Conservation (phyloP, 2,888 invertebrate genomes). For the Willowsia nigromaculata region DNA sequence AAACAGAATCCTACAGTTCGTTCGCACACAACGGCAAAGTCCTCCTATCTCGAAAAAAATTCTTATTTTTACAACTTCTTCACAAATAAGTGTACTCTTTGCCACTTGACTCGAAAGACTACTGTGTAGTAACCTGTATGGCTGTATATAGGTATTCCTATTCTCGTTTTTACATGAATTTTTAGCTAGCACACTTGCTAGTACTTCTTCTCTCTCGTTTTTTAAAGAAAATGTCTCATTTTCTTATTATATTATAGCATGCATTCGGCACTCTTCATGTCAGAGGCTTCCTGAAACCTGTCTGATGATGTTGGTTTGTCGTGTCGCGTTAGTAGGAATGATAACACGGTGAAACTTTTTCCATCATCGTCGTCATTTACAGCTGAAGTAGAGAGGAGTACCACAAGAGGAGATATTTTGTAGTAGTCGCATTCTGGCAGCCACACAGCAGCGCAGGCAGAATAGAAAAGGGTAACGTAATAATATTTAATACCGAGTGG, state of each 20-base stretch:
- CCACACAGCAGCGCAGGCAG: neutral
- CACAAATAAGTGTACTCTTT: too few relatives aligned
- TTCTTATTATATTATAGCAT: constrained; percentile 6
- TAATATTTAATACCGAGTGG: neutral
- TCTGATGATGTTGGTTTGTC: constrained; percentile 57
- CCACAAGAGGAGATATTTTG: neutral
- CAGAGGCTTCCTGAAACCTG: constrained; percentile 66
- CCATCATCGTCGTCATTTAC: constrained; percentile 36
- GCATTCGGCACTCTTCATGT: constrained; percentile 63
- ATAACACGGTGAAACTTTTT: constrained; percentile 33
- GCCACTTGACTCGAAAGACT: too few relatives aligned
- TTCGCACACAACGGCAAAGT: neutral
- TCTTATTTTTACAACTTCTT: neutral
- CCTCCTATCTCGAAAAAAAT: neutral
- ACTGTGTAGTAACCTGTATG: too few relatives aligned
- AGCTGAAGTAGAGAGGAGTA: neutral
- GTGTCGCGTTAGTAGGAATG: constrained; percentile 32
- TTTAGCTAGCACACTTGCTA: neutral
- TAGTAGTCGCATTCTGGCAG: neutral
- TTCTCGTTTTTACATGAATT: too few relatives aligned
- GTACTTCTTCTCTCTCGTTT: neutral
- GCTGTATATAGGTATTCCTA: neutral
- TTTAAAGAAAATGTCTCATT: constrained; percentile 5
- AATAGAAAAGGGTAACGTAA: too few relatives aligned
- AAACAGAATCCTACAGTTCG: neutral